Evolutionary conservation across 1,140 invertebrate species (phyloP), one percentile per base, ranked within the genome.

Genomic region (Homalodisca vitripennis): DNA sequence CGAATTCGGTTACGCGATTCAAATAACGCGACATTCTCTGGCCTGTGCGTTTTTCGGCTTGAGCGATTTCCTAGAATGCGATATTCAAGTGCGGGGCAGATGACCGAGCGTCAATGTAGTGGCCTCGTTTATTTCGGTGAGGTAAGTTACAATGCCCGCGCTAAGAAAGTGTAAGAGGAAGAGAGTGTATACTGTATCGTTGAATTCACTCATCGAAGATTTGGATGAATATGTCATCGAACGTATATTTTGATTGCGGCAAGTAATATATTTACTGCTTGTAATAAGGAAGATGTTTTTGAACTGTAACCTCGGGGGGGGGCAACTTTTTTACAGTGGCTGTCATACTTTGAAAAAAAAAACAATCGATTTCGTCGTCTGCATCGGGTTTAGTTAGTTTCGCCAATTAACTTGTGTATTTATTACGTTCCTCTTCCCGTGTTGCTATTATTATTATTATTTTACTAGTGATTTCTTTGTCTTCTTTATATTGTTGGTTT

Each of bases 251-350:
- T 53, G 12, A 6, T 53, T 22, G 20, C 12, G 48, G 12, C 48
- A 53, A 53, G 48, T 53, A 53, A 53, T 53, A 53, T 53, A 53
- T 53, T 53, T 53, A 53, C 48, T 53, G 20, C 48, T 20, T 20
- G 20, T 6, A 20, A 53, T 6, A 12, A 6, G 12, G 20, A 53
- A 53, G 48, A 20, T 53, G 12, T 53, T 12, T 53, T 53, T 20
- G 20, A 53, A 20, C 48, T 41, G 34, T n/a, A n/a, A n/a, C n/a
- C n/a, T n/a, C n/a, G n/a, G n/a, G n/a, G n/a, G n/a, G n/a, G n/a
- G n/a, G n/a, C n/a, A n/a, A n/a, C n/a, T n/a, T n/a, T n/a, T n/a
- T n/a, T n/a, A n/a, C n/a, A n/a, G n/a, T n/a, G n/a, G n/a, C n/a
- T n/a, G n/a, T n/a, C n/a, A n/a, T n/a, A n/a, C n/a, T n/a, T n/a